Evolutionary conservation across 2,113 vertebrate species (phyloP).

Genomic region (Synchiropus splendidus): DNA sequence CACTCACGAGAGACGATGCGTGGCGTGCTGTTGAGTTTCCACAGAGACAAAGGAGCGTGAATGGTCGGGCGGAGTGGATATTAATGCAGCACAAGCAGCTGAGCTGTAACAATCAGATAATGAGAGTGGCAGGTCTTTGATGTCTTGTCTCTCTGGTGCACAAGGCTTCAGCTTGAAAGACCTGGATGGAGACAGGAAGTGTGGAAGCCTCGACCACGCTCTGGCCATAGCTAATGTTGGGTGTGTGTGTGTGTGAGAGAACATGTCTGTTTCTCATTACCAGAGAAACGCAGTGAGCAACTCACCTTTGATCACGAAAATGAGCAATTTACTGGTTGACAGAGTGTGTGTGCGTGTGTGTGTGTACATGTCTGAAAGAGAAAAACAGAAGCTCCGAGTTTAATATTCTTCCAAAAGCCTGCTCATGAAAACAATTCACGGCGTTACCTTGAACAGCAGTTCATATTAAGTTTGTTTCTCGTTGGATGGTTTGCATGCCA

Average conservation of each 20-base stretch:
- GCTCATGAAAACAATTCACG: not conserved
- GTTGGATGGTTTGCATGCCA: too few species aligned
- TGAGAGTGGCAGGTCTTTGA: conserved; percentile 31
- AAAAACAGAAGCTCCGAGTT: conserved; percentile 1
- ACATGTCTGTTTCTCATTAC: conserved; percentile 46
- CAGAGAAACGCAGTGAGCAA: conserved; percentile 21
- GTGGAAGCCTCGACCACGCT: conserved; percentile 13
- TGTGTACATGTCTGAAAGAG: conserved; percentile 9
- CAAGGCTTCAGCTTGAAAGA: conserved; percentile 32
- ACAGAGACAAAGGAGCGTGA: conserved; percentile 7
- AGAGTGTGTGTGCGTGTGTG: conserved; percentile 1
- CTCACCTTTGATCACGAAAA: conserved; percentile 43
- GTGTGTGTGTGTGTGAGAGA: conserved; percentile 7
- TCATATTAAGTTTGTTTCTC: too few species aligned
- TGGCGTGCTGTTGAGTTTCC: conserved; percentile 3
- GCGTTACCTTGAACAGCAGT: too few species aligned
- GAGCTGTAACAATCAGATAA: conserved; percentile 20
- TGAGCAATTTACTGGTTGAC: conserved; percentile 31
- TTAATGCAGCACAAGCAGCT: conserved; percentile 14
- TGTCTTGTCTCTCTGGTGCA: conserved; percentile 40
- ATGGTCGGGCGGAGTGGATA: conserved; percentile 14
- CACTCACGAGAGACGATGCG: conserved; percentile 1
- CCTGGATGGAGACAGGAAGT: conserved; percentile 14
- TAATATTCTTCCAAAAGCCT: conserved; percentile 2
- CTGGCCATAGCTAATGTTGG: conserved; percentile 7